These are phyloP conservation scores for Aleiodes alternator DNA, from an alignment of 2,888 invertebrate species.

Conservation along the genomic window DNA sequence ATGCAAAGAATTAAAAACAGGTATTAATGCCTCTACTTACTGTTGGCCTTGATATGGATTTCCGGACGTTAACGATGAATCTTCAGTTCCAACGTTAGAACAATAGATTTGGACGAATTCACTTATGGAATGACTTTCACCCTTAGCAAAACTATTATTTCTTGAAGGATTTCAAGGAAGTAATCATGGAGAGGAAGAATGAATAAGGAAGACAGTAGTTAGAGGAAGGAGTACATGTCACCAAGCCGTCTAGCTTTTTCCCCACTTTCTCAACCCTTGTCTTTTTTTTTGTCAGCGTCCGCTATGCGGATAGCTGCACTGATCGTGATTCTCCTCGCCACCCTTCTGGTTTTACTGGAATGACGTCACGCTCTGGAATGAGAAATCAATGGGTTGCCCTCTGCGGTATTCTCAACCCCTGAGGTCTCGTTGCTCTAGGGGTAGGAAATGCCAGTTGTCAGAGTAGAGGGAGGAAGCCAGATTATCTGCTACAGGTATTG, in stretches of 20 bases:
- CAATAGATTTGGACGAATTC: not conserved
- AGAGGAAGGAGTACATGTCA: constrained; percentile 6
- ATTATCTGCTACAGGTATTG: constrained; percentile 5
- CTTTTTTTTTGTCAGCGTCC: constrained; percentile 5
- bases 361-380: constrained; percentile 23
- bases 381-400: constrained; percentile 30
- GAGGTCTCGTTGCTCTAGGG: not conserved
- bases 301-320: constrained; percentile 37
- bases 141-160: not conserved
- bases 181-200: not conserved
- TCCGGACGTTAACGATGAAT: constrained; percentile 10
- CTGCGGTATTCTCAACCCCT: not conserved
- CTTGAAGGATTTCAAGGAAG: no score
- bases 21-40: constrained; percentile 8
- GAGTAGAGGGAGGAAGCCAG: not conserved
- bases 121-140: not conserved
- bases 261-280: not conserved
- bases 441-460: not conserved
- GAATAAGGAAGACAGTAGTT: constrained; percentile 2
- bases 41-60: constrained; percentile 18
- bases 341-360: constrained; percentile 21
- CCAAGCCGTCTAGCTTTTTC: constrained; percentile 1
- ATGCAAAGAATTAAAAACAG: not conserved
- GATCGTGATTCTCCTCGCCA: constrained; percentile 21
- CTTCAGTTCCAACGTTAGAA: not conserved